Base-by-base conservation (phyloP, 2,797 vertebrate genomes). In the Diplodus puntazzo region DNA sequence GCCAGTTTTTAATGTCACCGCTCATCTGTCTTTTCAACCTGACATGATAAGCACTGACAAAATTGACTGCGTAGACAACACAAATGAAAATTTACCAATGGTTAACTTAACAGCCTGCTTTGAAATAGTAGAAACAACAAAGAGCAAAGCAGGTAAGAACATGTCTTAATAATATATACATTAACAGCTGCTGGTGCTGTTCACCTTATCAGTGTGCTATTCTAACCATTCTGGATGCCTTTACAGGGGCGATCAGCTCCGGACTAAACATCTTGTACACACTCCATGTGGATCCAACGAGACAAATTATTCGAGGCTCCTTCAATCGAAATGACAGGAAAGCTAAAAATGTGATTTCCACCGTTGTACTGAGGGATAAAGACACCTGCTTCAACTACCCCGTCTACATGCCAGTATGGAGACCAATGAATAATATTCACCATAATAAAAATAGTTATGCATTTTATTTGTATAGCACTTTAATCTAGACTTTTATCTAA, bases 341-440 rank as follows among this genome's bases (percentile, higher is more conserved):
- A 71, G 12, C 20, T 18, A 78, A 50, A 43, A 89, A 20, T 72
- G 55, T 76, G 34, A 53, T 1, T 0, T 11, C 73, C 1, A 61
- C 27, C 8, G 11, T 46, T 10, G 6, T 66, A 11, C 80, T 95
- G 72, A 75, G 45, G 12, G 2, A 67, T 0, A 3, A 1, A 0
- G 1, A 9, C 2, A 89, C 62, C 11, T 96, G 96, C 83, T 50
- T 65, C 11, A 14, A 53, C 1, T 72, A 93, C 69, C 12, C 42
- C 46, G 71, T 96, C 83, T 77, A 83, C 67, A 94, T 96, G 83
- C 83, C 69, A 17, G 96, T 96, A 91, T 73, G 92, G 21, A 62
- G 25, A 64, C 43, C 12, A 14, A 45, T 13, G 13, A 45, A 45
- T 45, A 45, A 34, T 11, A 48, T 17, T 48, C 17, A 48, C 7